phyloP scores from a whole-genome alignment of 2,797 vertebrate species.

The Microctenopoma stevenorrisi region DNA sequence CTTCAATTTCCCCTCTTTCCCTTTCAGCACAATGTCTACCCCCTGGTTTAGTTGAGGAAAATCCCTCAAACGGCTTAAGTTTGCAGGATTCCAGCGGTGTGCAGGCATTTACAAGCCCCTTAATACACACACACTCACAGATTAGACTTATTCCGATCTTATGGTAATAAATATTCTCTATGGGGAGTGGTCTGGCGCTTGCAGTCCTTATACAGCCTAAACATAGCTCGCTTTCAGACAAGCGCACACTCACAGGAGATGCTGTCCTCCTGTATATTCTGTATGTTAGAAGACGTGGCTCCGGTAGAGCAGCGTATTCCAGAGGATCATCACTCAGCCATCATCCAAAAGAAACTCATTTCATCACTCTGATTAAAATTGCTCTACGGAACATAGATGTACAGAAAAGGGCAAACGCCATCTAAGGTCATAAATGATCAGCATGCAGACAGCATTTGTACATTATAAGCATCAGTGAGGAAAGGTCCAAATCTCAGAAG shows the following conservation, averaged over 20 bases:
- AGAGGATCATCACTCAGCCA: conserved; percentile 25
- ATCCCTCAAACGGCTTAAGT: conserved; percentile 27
- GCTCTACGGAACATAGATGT: background rate
- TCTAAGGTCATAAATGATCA: background rate
- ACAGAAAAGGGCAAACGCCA: background rate
- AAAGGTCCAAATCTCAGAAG: conserved; percentile 10
- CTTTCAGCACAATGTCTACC: conserved; percentile 2
- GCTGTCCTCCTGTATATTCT: conserved; percentile 3
- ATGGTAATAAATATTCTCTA: conserved; percentile 20
- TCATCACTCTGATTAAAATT: background rate
- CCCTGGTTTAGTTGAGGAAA: conserved; percentile 5
- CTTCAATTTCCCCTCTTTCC: conserved; percentile 1
- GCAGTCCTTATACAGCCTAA: conserved; percentile 20
- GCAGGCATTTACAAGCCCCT: background rate
- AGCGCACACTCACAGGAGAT: conserved; percentile 9
- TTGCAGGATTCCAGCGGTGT: conserved; percentile 8
- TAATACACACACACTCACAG: conserved; percentile 6
- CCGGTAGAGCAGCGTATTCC: conserved; percentile 7
- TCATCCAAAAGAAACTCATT: conserved; percentile 9
- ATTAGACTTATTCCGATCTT: conserved; percentile 26
- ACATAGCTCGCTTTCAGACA: conserved; percentile 38
- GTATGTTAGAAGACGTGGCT: conserved; percentile 24
- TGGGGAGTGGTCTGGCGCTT: conserved; percentile 28
- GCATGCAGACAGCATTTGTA: background rate
- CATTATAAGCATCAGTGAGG: background rate